Evolutionary conservation across 2,888 invertebrate species (phyloP).

Genomic region (Galeopsomyia nigrocyanea): DNA sequence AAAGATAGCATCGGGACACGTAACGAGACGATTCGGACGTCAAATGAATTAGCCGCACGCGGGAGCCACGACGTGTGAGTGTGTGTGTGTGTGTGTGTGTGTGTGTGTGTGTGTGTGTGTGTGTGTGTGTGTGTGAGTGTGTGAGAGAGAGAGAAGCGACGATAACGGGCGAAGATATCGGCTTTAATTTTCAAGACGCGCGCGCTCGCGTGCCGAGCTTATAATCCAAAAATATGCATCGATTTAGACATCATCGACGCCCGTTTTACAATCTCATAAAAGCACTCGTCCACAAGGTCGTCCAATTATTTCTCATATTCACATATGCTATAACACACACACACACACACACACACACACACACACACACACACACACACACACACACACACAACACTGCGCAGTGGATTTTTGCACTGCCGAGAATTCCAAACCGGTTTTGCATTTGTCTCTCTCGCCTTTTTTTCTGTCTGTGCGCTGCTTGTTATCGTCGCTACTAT

Average conservation of each 20-base stretch:
- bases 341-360: no score
- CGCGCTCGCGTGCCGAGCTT: not conserved
- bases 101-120: no score
- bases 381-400: no score
- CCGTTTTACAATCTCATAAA: conserved; percentile 39
- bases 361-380: no score
- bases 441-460: no score
- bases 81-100: no score
- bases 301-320: conserved; percentile 38
- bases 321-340: no score
- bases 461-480: not conserved
- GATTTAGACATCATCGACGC: conserved; percentile 44
- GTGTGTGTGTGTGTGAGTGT: no score
- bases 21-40: conserved; percentile 1
- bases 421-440: conserved; percentile 29
- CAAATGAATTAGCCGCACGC: not conserved
- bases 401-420: conserved; percentile 29
- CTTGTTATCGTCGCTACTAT: conserved; percentile 42
- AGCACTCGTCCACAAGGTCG: conserved; percentile 20
- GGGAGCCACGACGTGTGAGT: no score
- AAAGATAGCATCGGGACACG: conserved; percentile 17
- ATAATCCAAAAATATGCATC: conserved; percentile 32
- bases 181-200: conserved; percentile 12
- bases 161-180: conserved; percentile 24
- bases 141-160: not conserved